A percentile compares a stretch with the other conserved stretches of the same genome.
Evolutionary conservation across 2,797 vertebrate species (phyloP).

Genomic region (Choloepus didactylus): DNA sequence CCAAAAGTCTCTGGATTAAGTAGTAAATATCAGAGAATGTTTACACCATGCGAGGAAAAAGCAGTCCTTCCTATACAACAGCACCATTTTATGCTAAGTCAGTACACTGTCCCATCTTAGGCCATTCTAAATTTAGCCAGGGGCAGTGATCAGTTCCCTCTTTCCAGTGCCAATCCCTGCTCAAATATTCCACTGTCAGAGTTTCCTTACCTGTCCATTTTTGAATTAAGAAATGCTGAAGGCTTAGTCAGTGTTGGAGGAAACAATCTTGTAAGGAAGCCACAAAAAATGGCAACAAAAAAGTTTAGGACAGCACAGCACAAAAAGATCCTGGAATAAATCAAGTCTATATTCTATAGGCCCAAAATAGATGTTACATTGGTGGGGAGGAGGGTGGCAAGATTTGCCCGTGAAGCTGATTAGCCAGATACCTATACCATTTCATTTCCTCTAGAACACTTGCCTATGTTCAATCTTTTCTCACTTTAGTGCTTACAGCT

Average conservation of each 20-base stretch:
- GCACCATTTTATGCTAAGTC: not conserved
- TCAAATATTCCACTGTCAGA: not conserved
- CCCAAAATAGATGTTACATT: not conserved
- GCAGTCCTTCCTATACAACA: not conserved
- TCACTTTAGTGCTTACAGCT: constrained; percentile 5
- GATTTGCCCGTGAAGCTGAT: not conserved
- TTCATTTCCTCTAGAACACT: not conserved
- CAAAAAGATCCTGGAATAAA: not conserved
- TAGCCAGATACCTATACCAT: not conserved
- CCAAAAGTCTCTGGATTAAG: not conserved
- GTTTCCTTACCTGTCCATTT: constrained; percentile 86
- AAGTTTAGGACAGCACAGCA: not conserved
- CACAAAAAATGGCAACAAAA: not conserved
- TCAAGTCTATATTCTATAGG: not conserved
- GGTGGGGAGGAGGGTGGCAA: not conserved
- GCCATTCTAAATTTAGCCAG: not conserved
- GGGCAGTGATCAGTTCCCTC: not conserved
- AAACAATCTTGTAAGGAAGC: constrained; percentile 86
- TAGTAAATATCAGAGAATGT: not conserved
- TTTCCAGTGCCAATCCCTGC: not conserved
- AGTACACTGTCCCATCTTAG: not conserved
- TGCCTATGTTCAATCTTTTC: constrained; percentile 16
- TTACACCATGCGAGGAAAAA: not conserved
- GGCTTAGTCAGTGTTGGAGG: constrained; percentile 88
- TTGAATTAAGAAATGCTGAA: constrained; percentile 87